phyloP scores from a whole-genome alignment of 2,888 invertebrate genomes.

The Papilio protenor region DNA sequence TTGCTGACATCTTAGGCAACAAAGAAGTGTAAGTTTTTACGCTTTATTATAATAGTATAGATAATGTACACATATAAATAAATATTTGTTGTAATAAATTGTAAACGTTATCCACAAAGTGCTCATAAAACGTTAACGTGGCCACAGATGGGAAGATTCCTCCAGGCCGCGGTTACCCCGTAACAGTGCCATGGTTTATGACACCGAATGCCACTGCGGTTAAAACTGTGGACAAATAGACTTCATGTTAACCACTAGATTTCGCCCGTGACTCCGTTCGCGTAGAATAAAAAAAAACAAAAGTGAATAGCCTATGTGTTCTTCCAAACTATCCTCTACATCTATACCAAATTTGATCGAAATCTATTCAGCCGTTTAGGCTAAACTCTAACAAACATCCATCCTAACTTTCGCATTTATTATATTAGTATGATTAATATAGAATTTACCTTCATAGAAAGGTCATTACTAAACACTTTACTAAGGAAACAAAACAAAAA shows the following conservation, averaged over 20 bases:
- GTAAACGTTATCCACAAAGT: conserved; percentile 32
- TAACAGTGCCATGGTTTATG: conserved; percentile 18
- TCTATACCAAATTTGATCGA: too few species aligned
- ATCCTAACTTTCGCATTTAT: too few species aligned
- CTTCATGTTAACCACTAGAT: not conserved
- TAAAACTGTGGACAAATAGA: conserved; percentile 4
- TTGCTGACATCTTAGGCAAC: too few species aligned
- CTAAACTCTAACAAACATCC: too few species aligned
- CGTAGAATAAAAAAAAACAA: too few species aligned
- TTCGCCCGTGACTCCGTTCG: too few species aligned
- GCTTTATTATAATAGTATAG: too few species aligned
- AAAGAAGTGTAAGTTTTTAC: too few species aligned
- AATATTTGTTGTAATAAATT: conserved; percentile 33
- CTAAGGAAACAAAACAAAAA: not conserved
- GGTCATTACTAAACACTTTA: not conserved
- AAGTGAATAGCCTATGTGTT: too few species aligned
- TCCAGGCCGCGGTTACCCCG: conserved; percentile 10
- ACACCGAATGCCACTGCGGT: not conserved
- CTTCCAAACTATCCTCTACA: too few species aligned
- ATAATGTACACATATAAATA: conserved; percentile 27
- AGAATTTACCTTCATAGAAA: not conserved
- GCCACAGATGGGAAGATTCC: conserved; percentile 4
- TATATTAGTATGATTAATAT: not conserved
- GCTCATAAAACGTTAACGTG: conserved; percentile 29
- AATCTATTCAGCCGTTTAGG: too few species aligned